phyloP scores from a whole-genome alignment of 2,113 vertebrate genomes.

The Gallinago jamesoni region DNA sequence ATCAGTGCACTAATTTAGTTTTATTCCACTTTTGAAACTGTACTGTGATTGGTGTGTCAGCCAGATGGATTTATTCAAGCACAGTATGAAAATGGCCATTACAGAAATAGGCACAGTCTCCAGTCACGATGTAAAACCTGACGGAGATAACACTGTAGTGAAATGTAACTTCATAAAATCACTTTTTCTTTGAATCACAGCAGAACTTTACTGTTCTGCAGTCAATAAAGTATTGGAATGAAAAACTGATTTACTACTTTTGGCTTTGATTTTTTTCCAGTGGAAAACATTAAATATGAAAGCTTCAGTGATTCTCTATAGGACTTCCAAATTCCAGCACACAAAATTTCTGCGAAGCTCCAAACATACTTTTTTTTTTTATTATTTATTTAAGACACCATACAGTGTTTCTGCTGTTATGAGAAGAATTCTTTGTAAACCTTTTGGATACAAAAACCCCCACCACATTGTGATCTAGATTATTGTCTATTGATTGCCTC shows the following conservation, averaged over 20 bases:
- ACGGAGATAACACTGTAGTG: neutral
- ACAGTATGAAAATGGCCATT: conserved; percentile 49
- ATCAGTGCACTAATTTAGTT: conserved; percentile 17
- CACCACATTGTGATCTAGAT: neutral
- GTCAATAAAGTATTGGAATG: neutral
- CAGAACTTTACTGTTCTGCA: neutral
- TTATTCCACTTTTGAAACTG: conserved; percentile 50
- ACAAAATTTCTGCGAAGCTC: neutral
- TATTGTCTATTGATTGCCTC: neutral
- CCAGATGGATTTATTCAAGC: conserved; percentile 53
- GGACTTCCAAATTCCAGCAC: neutral
- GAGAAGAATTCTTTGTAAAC: neutral
- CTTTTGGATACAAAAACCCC: neutral
- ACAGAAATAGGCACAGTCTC: conserved; percentile 11
- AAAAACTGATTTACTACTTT: neutral
- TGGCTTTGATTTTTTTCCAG: neutral
- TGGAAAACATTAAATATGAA: neutral
- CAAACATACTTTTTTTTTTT: neutral
- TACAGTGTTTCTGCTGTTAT: neutral
- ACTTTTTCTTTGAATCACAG: too few relatives aligned
- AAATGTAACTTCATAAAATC: neutral
- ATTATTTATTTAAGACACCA: neutral
- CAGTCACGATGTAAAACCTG: conserved; percentile 23
- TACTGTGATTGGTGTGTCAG: neutral
- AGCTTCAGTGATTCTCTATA: neutral